A percentile compares a stretch with the other conserved stretches of the same genome.
These are phyloP conservation scores for Spisula subtruncata DNA, from an alignment of 2,888 invertebrate species.

Conservation along the genomic window DNA sequence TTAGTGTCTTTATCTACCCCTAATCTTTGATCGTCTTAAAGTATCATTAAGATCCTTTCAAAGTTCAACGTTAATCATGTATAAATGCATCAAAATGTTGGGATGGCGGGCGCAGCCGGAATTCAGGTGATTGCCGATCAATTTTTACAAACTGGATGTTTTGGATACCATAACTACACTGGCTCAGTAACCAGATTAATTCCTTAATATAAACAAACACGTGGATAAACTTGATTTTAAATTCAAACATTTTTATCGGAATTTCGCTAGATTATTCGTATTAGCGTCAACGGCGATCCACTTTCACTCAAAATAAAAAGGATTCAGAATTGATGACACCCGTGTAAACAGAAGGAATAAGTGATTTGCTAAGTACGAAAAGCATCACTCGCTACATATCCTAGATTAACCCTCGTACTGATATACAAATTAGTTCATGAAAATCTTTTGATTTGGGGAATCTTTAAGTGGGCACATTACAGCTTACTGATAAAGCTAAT, in stretches of 20 bases:
- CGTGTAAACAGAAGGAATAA: conserved; percentile 63
- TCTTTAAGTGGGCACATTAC: conserved; percentile 49
- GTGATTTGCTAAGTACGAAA: conserved; percentile 69
- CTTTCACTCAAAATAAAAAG: conserved; percentile 72
- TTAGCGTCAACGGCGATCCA: conserved; percentile 70
- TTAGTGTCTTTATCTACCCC: conserved; percentile 41
- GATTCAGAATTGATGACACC: conserved; percentile 69
- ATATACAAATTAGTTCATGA: conserved; percentile 42
- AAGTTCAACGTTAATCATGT: conserved; percentile 57
- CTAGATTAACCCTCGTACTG: conserved; percentile 52
- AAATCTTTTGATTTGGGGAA: conserved; percentile 60
- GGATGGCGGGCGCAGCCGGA: conserved; percentile 42
- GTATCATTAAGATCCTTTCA: conserved; percentile 48
- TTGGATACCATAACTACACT: conserved; percentile 50
- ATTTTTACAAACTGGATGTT: conserved; percentile 56
- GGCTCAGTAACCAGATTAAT: conserved; percentile 65
- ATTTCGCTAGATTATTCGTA: conserved; percentile 66
- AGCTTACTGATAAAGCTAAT: conserved; percentile 55
- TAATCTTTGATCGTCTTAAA: conserved; percentile 56
- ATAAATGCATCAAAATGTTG: conserved; percentile 41
- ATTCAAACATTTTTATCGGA: conserved; percentile 72
- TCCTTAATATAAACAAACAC: conserved; percentile 73
- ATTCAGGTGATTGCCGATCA: conserved; percentile 63
- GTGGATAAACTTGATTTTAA: conserved; percentile 68
- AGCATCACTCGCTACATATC: conserved; percentile 55